These are phyloP conservation scores for Castor canadensis DNA, from an alignment of 2,113 vertebrate species.

Conservation along the genomic window DNA sequence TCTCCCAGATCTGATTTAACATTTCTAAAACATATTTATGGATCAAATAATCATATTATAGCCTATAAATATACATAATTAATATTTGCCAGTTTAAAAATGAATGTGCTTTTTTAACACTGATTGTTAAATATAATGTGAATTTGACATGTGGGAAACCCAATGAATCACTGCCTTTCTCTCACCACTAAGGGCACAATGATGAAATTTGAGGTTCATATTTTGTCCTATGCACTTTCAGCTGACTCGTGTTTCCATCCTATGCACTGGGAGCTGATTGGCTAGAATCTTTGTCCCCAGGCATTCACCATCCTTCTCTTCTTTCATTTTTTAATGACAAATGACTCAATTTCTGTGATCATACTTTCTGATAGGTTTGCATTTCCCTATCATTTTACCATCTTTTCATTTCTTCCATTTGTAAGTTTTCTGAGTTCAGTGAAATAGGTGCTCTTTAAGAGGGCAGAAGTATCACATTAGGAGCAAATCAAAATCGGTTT, in stretches of 20 bases:
- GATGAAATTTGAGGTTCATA: not conserved
- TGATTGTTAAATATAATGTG: not conserved
- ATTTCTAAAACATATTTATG: not conserved
- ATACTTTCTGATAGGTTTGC: not conserved
- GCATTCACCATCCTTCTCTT: not conserved
- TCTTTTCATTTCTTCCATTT: not conserved
- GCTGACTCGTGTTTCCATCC: not conserved
- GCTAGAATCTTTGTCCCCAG: not conserved
- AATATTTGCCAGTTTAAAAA: not conserved
- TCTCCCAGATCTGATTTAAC: not conserved
- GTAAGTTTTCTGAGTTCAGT: not conserved
- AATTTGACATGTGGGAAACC: not conserved
- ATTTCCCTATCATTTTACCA: not conserved
- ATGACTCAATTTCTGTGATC: not conserved
- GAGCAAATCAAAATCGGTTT: not conserved
- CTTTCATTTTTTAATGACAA: conserved; percentile 4
- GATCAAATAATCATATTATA: not conserved
- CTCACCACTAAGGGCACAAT: not conserved
- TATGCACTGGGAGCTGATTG: not conserved
- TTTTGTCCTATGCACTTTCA: not conserved
- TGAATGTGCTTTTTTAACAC: not conserved
- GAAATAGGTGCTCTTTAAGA: not conserved
- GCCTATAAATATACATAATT: not conserved
- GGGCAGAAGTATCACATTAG: not conserved
- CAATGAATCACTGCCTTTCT: not conserved